Evolutionary conservation across 64 coral and sea anemone genomes (phyloP).

Genomic region (Actinia equina): DNA sequence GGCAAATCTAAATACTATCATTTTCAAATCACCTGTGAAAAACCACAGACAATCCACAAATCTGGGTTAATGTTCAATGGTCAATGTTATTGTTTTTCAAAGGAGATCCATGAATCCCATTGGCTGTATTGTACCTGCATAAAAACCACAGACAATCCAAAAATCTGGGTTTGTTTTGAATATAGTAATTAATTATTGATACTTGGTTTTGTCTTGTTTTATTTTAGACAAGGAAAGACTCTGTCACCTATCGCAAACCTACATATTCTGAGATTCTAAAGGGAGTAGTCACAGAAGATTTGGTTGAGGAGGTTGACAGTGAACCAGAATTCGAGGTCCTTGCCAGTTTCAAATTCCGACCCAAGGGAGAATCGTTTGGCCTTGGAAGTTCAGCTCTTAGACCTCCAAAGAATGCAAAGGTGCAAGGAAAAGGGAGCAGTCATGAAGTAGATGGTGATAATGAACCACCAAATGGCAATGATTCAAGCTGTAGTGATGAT

Average conservation of each 20-base stretch:
- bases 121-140: background rate
- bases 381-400: background rate
- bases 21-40: background rate
- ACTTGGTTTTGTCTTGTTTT: slow-evolving; percentile 5
- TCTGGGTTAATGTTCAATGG: too few species aligned
- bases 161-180: background rate
- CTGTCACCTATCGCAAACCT: slow-evolving; percentile 70
- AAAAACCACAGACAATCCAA: background rate
- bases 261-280: slow-evolving; percentile 8
- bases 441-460: background rate
- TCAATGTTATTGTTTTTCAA: background rate
- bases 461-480: slow-evolving; percentile 2
- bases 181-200: background rate
- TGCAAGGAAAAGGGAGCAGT: background rate
- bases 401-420: background rate
- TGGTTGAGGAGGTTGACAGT: slow-evolving; percentile 57
- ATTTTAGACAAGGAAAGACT: slow-evolving; percentile 76
- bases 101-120: too few species aligned
- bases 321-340: slow-evolving; percentile 95
- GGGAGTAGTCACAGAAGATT: background rate
- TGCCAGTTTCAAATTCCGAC: slow-evolving; percentile 67
- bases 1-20: background rate
- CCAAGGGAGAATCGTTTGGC: slow-evolving; percentile 26
- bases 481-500: slow-evolving; percentile 42
- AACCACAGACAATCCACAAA: background rate